Conservation (phyloP, 2,888 invertebrate genomes). For the Elaeidobius kamerunicus region DNA sequence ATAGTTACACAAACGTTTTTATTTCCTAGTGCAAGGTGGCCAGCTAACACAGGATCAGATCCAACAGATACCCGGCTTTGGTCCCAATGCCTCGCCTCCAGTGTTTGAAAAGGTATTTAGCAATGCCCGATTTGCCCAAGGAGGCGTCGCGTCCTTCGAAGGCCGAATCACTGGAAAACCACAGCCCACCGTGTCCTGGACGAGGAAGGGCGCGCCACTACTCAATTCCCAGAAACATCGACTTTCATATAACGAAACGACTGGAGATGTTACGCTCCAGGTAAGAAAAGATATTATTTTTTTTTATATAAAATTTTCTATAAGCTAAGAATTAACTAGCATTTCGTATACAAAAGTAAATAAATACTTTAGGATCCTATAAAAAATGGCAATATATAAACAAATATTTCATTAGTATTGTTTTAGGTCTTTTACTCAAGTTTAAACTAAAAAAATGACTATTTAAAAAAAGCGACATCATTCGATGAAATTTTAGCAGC, state of each 20-base stretch:
- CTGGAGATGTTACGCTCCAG: slow-evolving; percentile 69
- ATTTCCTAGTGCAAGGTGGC: slow-evolving; percentile 48
- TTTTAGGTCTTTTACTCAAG: too few species aligned
- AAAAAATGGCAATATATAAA: too few species aligned
- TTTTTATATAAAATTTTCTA: neutral
- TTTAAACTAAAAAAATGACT: too few species aligned
- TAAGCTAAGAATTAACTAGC: too few species aligned
- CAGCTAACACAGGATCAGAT: slow-evolving; percentile 56
- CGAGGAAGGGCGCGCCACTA: slow-evolving; percentile 80
- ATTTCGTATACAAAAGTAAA: too few species aligned
- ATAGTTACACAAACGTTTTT: too few species aligned
- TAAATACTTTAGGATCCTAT: too few species aligned
- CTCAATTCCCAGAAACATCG: slow-evolving; percentile 83
- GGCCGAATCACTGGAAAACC: slow-evolving; percentile 89
- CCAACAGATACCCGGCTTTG: slow-evolving; percentile 52
- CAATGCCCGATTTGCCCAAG: slow-evolving; percentile 92
- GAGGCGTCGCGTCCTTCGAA: slow-evolving; percentile 90
- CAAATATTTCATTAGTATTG: too few species aligned
- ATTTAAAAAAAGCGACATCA: neutral
- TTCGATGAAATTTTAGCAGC: neutral
- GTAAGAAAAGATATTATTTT: slow-evolving; percentile 16
- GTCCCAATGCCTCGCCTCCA: slow-evolving; percentile 83
- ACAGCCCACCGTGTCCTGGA: slow-evolving; percentile 88
- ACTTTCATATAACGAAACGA: slow-evolving; percentile 87
- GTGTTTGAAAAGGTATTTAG: slow-evolving; percentile 95